Percentiles rank a stretch among this genome's conserved stretches.
phyloP scores from a whole-genome alignment of 2,797 vertebrate species.

The Anguilla marmorata region DNA sequence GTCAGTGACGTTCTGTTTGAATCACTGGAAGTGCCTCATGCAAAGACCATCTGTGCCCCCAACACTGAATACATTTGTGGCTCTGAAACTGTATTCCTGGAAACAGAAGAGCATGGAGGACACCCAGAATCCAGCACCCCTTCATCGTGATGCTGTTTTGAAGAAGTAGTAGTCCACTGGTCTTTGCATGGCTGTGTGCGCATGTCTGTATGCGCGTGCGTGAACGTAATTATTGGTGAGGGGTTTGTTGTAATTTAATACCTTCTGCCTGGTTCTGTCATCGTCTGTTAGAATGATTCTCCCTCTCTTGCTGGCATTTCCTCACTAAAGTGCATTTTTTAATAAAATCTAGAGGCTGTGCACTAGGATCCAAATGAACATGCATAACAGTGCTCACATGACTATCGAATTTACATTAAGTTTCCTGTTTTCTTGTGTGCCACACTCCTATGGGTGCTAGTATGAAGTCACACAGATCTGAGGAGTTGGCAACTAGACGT shows the following conservation, averaged over 20 bases:
- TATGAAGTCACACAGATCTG: neutral
- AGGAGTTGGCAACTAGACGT: neutral
- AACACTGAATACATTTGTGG: neutral
- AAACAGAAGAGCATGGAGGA: neutral
- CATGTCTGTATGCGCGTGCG: neutral
- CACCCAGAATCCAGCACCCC: neutral
- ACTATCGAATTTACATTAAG: neutral
- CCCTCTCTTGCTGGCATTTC: slow-evolving; percentile 38
- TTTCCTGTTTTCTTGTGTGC: neutral
- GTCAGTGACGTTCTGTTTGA: neutral
- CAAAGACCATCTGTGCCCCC: neutral
- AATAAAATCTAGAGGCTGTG: slow-evolving; percentile 2
- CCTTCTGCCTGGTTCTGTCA: slow-evolving; percentile 24
- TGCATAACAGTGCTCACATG: neutral
- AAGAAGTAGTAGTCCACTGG: neutral
- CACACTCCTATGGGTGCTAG: neutral
- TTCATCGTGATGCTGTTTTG: neutral
- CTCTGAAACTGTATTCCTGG: neutral
- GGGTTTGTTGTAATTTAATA: slow-evolving; percentile 20
- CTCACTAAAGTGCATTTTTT: slow-evolving; percentile 42
- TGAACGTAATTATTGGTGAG: neutral
- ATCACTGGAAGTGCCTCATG: neutral
- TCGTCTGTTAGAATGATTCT: slow-evolving; percentile 9
- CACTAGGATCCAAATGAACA: neutral
- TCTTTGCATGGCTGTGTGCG: neutral